phyloP scores from a whole-genome alignment of 2,888 invertebrate species.

The Athetis lepigone region DNA sequence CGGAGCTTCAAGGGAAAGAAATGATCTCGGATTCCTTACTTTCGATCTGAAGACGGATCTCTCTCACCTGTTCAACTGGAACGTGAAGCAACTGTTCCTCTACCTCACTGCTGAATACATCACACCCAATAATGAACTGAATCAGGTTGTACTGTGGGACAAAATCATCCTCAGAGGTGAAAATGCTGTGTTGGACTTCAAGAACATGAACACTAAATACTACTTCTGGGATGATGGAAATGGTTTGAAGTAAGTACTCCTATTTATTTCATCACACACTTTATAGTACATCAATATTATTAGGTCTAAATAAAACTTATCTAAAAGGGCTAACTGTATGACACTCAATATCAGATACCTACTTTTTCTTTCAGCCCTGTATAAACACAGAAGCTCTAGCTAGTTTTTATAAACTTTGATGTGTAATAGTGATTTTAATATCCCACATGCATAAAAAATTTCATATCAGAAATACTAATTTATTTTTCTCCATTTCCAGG shows the following conservation, averaged over 20 bases:
- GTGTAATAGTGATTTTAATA: too few relatives aligned
- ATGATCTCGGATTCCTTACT: slow-evolving; percentile 98
- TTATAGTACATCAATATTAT: too few relatives aligned
- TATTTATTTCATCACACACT: not conserved
- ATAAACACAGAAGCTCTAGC: too few relatives aligned
- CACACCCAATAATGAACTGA: slow-evolving; percentile 96
- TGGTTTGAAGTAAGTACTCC: slow-evolving; percentile 94
- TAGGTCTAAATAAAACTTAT: too few relatives aligned
- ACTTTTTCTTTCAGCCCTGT: too few relatives aligned
- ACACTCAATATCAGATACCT: too few relatives aligned
- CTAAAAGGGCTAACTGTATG: too few relatives aligned
- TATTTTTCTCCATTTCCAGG: slow-evolving; percentile 89
- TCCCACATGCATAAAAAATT: too few relatives aligned
- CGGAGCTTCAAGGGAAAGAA: slow-evolving; percentile 97
- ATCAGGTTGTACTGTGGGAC: slow-evolving; percentile 99
- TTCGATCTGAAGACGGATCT: slow-evolving; percentile 98
- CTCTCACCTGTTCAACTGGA: slow-evolving; percentile 99
- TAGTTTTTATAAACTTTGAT: too few relatives aligned
- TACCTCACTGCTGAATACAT: slow-evolving; percentile 99
- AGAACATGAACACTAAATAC: slow-evolving; percentile 99
- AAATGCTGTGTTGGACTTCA: slow-evolving; percentile 97
- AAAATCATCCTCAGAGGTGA: slow-evolving; percentile 98
- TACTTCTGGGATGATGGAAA: slow-evolving; percentile 99
- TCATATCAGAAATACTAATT: too few relatives aligned
- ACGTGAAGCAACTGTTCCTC: slow-evolving; percentile 99